Evolutionary conservation across 2,797 vertebrate genomes (phyloP).

Genomic region (Sebastes alutus): DNA sequence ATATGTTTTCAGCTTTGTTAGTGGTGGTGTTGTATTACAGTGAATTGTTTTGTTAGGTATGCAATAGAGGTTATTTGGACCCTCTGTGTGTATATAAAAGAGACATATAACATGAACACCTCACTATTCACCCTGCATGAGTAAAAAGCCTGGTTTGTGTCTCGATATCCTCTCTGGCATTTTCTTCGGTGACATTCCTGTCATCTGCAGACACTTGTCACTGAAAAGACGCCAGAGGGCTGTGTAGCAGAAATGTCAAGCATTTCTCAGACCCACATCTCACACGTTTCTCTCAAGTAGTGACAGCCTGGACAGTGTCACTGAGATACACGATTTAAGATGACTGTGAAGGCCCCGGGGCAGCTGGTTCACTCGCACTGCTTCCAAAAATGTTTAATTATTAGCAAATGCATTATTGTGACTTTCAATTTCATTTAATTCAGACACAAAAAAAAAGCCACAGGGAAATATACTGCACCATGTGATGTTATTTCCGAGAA

Average conservation of each 20-base stretch:
- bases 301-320: constrained; percentile 28
- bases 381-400: background rate
- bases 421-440: background rate
- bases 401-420: background rate
- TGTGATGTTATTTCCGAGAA: background rate
- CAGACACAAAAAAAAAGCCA: background rate
- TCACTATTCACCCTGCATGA: background rate
- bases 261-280: constrained; percentile 47
- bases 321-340: background rate
- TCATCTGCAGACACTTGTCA: constrained; percentile 54
- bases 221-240: constrained; percentile 22
- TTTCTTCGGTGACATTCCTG: constrained; percentile 50
- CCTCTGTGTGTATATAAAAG: background rate
- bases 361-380: background rate
- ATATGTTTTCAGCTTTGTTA: background rate
- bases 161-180: constrained; percentile 23
- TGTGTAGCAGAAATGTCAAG: constrained; percentile 35
- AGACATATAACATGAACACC: background rate
- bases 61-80: background rate
- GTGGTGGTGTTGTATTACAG: background rate
- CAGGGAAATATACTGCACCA: background rate
- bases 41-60: background rate
- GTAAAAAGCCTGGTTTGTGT: background rate
- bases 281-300: constrained; percentile 30
- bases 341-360: background rate